Evolutionary conservation across 2,113 vertebrate species (phyloP), one percentile per base, ranked within the genome.

Genomic region (Rhombomys opimus): DNA sequence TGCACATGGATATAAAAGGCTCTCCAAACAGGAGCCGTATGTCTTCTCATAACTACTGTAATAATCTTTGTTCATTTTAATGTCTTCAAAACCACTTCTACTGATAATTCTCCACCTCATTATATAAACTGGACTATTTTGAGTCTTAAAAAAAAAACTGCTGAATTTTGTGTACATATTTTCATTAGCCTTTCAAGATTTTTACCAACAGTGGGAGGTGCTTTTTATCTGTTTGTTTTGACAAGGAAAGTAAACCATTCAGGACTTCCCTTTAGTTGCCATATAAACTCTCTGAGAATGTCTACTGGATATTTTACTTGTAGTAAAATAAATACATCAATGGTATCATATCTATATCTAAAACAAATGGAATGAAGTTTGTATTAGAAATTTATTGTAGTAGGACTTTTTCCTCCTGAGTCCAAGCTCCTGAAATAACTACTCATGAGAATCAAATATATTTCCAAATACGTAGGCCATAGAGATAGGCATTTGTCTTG

Each of bases 51-150:
- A 50, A n/a, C 46, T 75, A 67, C 50, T 67, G 46, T 41, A 78
- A 54, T 78, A 65, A 68, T 92, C 63, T 78, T 93, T 91, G 27
- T 77, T 23, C 35, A 57, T 90, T 75, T 87, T 3, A 30, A 59
- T 50, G 7, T 46, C 35, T 22, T 95, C 85, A 57, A n/a, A 85
- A 22, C 2, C 13, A 52, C 90, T 59, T 76, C 38, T 88, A 50
- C 73, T 15, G 18, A 67, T 8, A 7, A 30, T 25, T 61, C 15
- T 7, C 41, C 30, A 80, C 32, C 50, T 84, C 30, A 54, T 8
- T 50, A 68, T 61, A n/a, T 4, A 93, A 84, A 17, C n/a, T 96
- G 54, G 63, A 80, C 89, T 87, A 91, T 87, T 89, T 91, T 91
- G 38, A 94, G n/a, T 0, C 11, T 5, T 52, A 72, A 15, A 15